These are phyloP conservation scores for Bembecia ichneumoniformis DNA, from an alignment of 2,888 invertebrate genomes.

Conservation along the genomic window DNA sequence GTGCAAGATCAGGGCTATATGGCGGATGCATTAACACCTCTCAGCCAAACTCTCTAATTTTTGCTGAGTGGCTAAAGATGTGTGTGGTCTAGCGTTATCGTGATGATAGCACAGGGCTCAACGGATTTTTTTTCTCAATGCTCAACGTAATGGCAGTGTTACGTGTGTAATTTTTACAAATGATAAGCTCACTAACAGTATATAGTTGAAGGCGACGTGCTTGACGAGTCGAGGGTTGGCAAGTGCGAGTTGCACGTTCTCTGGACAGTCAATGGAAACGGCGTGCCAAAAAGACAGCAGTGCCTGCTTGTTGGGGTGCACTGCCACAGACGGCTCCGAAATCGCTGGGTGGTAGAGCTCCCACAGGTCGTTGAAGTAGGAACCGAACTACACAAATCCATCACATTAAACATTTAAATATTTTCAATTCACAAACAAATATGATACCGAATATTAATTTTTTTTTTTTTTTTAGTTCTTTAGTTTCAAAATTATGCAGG, in stretches of 20 bases:
- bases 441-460: no score
- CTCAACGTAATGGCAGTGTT: no score
- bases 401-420: conserved; percentile 7
- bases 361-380: conserved; percentile 92
- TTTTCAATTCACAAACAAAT: not conserved
- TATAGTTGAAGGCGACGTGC: conserved; percentile 97
- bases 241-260: conserved; percentile 90
- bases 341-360: conserved; percentile 94
- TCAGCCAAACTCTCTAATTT: no score
- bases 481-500: no score
- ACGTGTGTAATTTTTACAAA: no score
- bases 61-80: no score
- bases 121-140: no score
- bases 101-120: no score
- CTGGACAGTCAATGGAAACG: conserved; percentile 92
- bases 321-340: conserved; percentile 94
- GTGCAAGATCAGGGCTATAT: no score
- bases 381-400: conserved; percentile 88
- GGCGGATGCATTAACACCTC: no score
- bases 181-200: conserved; percentile 78
- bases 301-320: conserved; percentile 96
- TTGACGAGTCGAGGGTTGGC: conserved; percentile 90
- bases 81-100: no score
- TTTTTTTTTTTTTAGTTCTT: no score
- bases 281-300: conserved; percentile 94